Conservation (phyloP, 2,113 vertebrate genomes). For the Pristiophorus japonicus region DNA sequence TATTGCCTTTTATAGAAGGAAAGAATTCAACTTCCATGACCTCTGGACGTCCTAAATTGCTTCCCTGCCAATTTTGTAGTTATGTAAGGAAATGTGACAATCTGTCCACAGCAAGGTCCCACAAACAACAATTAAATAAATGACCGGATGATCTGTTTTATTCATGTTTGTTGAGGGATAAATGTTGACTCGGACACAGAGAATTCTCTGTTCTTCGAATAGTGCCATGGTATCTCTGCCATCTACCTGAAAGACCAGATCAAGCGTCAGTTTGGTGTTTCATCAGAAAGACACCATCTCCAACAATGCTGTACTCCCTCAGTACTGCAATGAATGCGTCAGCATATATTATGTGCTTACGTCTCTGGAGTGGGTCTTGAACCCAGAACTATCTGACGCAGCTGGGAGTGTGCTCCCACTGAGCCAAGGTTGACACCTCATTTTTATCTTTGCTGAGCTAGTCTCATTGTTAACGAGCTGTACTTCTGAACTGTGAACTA, state of each 20-base stretch:
- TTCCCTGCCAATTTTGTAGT: neutral
- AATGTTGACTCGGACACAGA: neutral
- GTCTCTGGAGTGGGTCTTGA: neutral
- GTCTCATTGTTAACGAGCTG: neutral
- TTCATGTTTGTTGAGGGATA: neutral
- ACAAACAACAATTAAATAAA: neutral
- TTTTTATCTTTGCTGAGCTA: neutral
- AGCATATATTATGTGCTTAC: neutral
- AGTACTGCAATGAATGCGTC: neutral
- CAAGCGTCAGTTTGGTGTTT: too few relatives aligned
- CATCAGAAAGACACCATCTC: neutral
- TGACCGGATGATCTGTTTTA: neutral
- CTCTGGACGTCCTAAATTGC: neutral
- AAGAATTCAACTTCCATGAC: neutral
- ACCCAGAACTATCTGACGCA: neutral
- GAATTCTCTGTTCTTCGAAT: neutral
- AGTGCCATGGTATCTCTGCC: neutral
- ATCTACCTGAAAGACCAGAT: neutral
- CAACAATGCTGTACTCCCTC: neutral
- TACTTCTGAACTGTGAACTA: neutral
- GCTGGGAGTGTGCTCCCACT: neutral
- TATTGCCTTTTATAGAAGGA: neutral
- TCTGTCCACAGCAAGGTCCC: neutral
- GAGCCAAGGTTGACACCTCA: neutral
- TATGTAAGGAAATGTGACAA: neutral